These are phyloP conservation scores for Arctia plantaginis DNA, from an alignment of 2,888 invertebrate species.

Conservation along the genomic window DNA sequence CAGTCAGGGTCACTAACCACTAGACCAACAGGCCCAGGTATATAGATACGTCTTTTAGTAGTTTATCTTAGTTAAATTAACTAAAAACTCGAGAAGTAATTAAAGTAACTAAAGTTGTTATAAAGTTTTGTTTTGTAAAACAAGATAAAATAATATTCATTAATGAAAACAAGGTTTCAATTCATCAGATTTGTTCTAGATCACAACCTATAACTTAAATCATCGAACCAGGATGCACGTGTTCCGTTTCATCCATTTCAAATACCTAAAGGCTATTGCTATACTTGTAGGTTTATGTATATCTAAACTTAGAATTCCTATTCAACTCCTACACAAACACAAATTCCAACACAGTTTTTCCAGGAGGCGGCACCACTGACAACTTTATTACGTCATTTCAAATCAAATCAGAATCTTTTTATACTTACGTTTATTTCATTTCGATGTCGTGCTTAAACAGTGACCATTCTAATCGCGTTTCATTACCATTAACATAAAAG, in stretches of 20 bases:
- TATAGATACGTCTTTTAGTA: too few species aligned
- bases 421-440: background rate
- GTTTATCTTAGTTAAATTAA: too few species aligned
- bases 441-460: background rate
- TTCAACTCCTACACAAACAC: background rate
- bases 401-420: background rate
- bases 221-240: background rate
- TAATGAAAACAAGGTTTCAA: background rate
- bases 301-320: constrained; percentile 10
- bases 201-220: background rate
- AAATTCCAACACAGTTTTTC: background rate
- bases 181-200: background rate
- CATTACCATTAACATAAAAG: background rate
- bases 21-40: too few species aligned
- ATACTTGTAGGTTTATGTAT: background rate
- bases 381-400: background rate
- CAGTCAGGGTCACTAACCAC: too few species aligned
- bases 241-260: constrained; percentile 2
- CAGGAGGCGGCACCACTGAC: background rate
- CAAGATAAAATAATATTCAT: background rate
- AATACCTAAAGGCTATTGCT: background rate
- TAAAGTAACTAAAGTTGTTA: too few species aligned
- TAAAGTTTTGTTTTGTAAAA: too few species aligned
- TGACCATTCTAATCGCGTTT: background rate
- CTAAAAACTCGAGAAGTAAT: too few species aligned